Evolutionary conservation across 2,888 invertebrate genomes (phyloP).

Genomic region (Odontomyia ornata): DNA sequence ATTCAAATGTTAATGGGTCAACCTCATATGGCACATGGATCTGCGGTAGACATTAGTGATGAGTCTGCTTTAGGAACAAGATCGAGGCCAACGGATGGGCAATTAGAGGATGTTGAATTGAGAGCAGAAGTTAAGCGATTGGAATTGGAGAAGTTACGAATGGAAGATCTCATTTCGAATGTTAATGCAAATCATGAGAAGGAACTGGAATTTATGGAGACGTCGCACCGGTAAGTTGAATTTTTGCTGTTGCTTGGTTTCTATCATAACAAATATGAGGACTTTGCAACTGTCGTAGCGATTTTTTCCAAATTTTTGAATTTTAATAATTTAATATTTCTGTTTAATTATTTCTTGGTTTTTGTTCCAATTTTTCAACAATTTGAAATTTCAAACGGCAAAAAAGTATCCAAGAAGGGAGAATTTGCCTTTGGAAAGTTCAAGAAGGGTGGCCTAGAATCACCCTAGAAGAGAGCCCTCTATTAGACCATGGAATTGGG

Average conservation of each 20-base stretch:
- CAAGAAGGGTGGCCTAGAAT: too few species aligned
- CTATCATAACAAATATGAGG: too few species aligned
- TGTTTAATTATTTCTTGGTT: too few species aligned
- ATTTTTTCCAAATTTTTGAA: too few species aligned
- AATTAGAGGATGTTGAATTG: constrained; percentile 52
- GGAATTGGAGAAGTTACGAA: constrained; percentile 60
- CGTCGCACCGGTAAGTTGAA: constrained; percentile 59
- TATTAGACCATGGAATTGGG: too few species aligned
- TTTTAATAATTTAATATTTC: not conserved
- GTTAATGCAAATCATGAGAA: constrained; percentile 62
- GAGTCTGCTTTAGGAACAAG: not conserved
- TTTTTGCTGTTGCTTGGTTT: too few species aligned
- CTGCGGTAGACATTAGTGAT: not conserved
- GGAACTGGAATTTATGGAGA: constrained; percentile 62
- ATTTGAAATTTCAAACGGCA: too few species aligned
- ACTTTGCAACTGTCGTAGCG: too few species aligned
- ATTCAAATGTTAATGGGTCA: constrained; percentile 62
- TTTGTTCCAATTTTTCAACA: too few species aligned
- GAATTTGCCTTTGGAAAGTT: too few species aligned
- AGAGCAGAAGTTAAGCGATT: constrained; percentile 60
- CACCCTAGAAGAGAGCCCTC: too few species aligned
- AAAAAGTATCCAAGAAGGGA: too few species aligned
- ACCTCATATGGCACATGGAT: not conserved
- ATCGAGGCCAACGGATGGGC: constrained; percentile 7
- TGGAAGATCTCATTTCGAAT: constrained; percentile 62